Evolutionary conservation across 1,140 invertebrate species (phyloP).

Genomic region (Cyphomyrmex costatus): DNA sequence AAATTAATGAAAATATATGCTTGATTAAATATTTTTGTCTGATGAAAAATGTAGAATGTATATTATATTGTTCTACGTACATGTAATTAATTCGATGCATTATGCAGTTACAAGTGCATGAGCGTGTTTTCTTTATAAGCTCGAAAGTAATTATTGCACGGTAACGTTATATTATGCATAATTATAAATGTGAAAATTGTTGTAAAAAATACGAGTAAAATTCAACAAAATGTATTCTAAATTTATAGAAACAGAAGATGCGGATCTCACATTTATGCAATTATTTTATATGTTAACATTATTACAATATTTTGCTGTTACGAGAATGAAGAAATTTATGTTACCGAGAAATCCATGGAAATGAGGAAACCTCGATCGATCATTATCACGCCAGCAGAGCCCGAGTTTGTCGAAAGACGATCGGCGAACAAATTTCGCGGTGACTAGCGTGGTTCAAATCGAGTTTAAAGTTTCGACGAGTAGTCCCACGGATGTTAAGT

Average conservation of each 20-base stretch:
- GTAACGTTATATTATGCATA: conserved; percentile 15
- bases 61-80: conserved; percentile 1
- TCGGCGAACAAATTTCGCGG: conserved; percentile 66
- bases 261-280: not conserved
- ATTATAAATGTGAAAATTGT: conserved; percentile 38
- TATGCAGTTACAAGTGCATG: not conserved
- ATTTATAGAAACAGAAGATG: not conserved
- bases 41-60: conserved; percentile 8
- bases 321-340: not conserved
- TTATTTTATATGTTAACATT: conserved; percentile 10
- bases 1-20: not conserved
- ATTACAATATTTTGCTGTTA: conserved; percentile 5
- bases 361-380: conserved; percentile 54
- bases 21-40: conserved; percentile 13
- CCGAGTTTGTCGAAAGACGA: conserved; percentile 57
- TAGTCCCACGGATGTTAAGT: conserved; percentile 73
- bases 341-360: conserved; percentile 37
- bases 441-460: conserved; percentile 66
- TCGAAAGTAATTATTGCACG: conserved; percentile 38
- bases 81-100: conserved; percentile 25
- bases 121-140: conserved; percentile 27
- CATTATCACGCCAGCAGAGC: conserved; percentile 42
- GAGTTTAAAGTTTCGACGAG: conserved; percentile 77
- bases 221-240: not conserved
- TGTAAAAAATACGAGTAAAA: conserved; percentile 10